Evolutionary conservation across 2,797 vertebrate species (phyloP).

Genomic region (Gorsachius magnificus): DNA sequence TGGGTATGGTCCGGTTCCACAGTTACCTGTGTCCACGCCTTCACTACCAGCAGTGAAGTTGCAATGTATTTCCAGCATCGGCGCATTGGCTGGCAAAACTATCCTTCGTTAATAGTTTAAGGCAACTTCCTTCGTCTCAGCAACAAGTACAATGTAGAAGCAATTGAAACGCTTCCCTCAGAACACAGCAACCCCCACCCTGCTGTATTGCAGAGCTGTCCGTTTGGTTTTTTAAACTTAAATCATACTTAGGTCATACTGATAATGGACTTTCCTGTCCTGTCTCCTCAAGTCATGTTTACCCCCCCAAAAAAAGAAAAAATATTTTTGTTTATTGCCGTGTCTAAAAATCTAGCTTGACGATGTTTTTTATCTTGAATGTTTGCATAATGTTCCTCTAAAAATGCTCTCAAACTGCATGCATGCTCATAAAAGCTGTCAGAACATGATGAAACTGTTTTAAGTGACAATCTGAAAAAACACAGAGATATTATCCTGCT

Average conservation of each 20-base stretch:
- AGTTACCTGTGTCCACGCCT: fast-evolving
- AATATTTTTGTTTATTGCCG: neutral
- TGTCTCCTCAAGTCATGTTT: neutral
- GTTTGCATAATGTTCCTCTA: neutral
- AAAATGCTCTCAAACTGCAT: neutral
- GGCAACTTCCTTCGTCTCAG: neutral
- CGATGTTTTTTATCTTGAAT: neutral
- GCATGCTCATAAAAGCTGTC: neutral
- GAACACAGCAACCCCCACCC: neutral
- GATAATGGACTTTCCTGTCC: neutral
- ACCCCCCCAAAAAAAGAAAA: neutral
- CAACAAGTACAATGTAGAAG: neutral
- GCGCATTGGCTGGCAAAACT: neutral
- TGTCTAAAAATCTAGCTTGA: neutral
- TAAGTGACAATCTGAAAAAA: neutral
- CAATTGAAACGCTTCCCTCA: neutral
- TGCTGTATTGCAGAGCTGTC: neutral
- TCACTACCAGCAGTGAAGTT: neutral
- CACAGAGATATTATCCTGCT: neutral
- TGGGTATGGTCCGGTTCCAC: neutral
- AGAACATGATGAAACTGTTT: neutral
- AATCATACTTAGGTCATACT: neutral
- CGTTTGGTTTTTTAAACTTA: neutral
- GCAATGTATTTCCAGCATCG: neutral
- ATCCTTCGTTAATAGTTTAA: neutral